A percentile compares a stretch with the other conserved stretches of the same genome.
phyloP scores from a whole-genome alignment of 2,888 invertebrate genomes.

The Sminthurinus aureus region DNA sequence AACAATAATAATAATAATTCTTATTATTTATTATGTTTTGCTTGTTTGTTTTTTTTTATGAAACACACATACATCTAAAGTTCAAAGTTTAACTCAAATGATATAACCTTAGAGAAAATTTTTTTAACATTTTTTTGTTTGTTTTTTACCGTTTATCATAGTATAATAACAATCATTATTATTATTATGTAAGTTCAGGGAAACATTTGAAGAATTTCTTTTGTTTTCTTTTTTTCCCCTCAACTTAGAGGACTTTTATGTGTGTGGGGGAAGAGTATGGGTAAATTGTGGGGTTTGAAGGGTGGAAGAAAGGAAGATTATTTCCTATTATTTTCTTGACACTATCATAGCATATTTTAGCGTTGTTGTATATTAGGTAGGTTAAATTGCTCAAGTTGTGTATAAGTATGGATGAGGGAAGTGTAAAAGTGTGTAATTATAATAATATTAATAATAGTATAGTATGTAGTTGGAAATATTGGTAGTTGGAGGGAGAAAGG shows the following conservation, averaged over 20 bases:
- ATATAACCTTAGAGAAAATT: not conserved
- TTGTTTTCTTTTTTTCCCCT: not conserved
- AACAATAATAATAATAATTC: not conserved
- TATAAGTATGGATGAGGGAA: not conserved
- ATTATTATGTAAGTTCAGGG: not conserved
- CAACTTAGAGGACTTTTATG: too few relatives aligned
- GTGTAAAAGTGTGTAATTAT: not conserved
- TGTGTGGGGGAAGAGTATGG: not conserved
- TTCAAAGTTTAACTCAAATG: not conserved
- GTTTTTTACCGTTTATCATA: not conserved
- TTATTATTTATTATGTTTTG: not conserved
- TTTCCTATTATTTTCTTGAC: too few relatives aligned
- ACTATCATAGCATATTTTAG: too few relatives aligned
- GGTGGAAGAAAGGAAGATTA: not conserved
- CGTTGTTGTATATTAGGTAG: too few relatives aligned
- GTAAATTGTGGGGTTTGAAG: not conserved
- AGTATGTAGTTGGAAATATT: not conserved
- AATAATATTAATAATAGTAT: not conserved
- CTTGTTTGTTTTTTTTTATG: conserved; percentile 12
- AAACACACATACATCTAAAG: not conserved
- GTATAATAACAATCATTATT: not conserved
- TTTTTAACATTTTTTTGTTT: not conserved
- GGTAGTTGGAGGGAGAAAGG: conserved; percentile 27
- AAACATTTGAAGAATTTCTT: not conserved
- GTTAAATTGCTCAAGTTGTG: not conserved